Base-by-base conservation (phyloP, 2,888 invertebrate genomes). In the Odontomyia ornata region DNA sequence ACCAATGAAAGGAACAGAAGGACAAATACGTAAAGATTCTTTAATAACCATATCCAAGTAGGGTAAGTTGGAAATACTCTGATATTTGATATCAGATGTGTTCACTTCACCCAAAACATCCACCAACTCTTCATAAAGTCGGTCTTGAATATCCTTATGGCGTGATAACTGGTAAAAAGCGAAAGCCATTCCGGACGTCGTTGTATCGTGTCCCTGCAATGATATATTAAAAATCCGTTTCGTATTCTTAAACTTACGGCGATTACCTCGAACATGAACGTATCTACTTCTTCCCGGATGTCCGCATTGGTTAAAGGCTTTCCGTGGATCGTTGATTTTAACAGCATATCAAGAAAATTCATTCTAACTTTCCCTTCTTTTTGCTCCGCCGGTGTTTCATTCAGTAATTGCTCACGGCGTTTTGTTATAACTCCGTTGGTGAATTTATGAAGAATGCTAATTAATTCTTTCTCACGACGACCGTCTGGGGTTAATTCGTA, bases 1-100 rank as follows among this genome's bases (percentile, higher is more conserved):
- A 1, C 67, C 76, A 13, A 76, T 76, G 21, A 76, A 69, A 13
- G 86, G 85, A 25, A 86, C 84, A 5, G 86, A 83, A 36, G 86
- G 83, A 76, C 85, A 79, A 77, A 86, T 78, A 2, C 86, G 85
- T 78, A 86, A 77, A 15, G 85, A 81, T 79, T 86, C 86, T 62
- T 84, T 84, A 62, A 86, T 81, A 75, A 86, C 83, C 77, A 84
- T 83, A 36, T 86, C 86, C 79, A 86, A 79, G 47, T 85, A 86
- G 43, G 82, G 83, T 81, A 86, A 78, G 77, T 84, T 82, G 76
- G 83, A 82, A 76, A 86, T 77, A 47, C 84, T 83, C 77, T 83
- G 82, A 23, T 81, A 78, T 0, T 81, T 81, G 69, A 85, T 82
- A 77, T 79, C 81, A 15, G 80, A 80, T 21, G 81, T 79, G 27